Conservation (phyloP, 2,797 vertebrate genomes). For the Oreochromis mossambicus region DNA sequence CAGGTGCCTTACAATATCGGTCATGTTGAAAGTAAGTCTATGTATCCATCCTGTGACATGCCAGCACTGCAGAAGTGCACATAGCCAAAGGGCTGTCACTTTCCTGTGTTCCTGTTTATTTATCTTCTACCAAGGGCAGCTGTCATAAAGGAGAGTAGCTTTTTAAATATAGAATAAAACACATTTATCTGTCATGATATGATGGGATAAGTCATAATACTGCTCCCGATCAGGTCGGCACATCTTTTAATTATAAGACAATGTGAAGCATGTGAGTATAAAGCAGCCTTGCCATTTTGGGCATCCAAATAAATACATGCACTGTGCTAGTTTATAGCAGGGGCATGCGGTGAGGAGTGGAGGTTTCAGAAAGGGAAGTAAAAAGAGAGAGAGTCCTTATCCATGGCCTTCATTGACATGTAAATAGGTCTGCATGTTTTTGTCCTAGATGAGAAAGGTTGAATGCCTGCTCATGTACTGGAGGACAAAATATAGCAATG, state of each 20-base stretch:
- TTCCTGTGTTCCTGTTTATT: background rate
- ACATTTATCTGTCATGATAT: background rate
- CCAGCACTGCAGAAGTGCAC: background rate
- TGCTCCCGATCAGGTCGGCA: background rate
- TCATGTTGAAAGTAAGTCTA: background rate
- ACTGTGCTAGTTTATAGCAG: background rate
- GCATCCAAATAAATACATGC: background rate
- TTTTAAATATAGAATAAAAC: background rate
- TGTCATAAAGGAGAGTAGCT: background rate
- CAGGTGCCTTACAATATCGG: background rate
- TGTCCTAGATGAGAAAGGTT: conserved; percentile 57
- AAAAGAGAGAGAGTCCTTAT: background rate
- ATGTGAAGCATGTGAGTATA: background rate
- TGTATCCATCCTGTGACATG: background rate
- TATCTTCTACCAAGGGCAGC: background rate
- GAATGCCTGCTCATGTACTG: conserved; percentile 24
- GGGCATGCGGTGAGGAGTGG: background rate
- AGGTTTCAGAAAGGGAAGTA: background rate
- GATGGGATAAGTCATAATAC: background rate
- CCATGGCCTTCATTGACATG: conserved; percentile 60
- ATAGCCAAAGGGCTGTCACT: background rate
- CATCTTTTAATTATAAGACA: background rate
- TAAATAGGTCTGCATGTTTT: conserved; percentile 69
- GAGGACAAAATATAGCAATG: conserved; percentile 16
- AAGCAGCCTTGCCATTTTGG: background rate